Base-by-base conservation (phyloP, 2,113 vertebrate genomes). In the Callospermophilus lateralis region DNA sequence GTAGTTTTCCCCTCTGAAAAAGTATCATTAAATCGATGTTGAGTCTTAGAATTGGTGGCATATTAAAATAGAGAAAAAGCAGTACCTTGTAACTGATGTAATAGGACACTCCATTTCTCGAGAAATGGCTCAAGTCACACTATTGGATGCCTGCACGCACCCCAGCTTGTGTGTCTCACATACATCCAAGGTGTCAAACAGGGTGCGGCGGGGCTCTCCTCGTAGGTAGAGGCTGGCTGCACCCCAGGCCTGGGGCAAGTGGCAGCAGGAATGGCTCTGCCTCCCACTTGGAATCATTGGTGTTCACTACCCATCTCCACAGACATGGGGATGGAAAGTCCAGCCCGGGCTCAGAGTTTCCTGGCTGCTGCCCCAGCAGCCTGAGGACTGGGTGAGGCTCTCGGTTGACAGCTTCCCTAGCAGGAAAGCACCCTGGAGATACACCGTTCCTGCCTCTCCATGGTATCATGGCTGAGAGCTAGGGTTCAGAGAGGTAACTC, bases 301-400 rank as follows among this genome's bases (percentile, higher is more conserved):
- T 45, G 8, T 73, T 95, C 85, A n/a, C 77, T 28, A 48, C 45
- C 72, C 48, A 45, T 39, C 73, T 92, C 32, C 63, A 79, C 87
- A 93, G 84, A 87, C 67, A 76, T 22, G 26, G 65, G 16, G 9
- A 88, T 26, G 39, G 92, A 81, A 97, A 97, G 53, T 78, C 55
- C 39, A 20, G 65, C 39, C 58, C 51, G 2, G 53, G 76, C 87
- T 97, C 97, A 97, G 84, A 93, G 53, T 97, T 98, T 98, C 96
- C 97, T 97, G 93, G 97, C 96, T 3, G 17, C 22, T 88, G 92
- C 94, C 90, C 63, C 37, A 81, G 89, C 65, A 84, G 58, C 51
- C 58, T 3, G 6, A 48, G 16, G 28, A 34, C 34, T 34, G 20
- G n/a, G 61, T 51, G 20, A n/a, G 37, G 11, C 22, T 26, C 30